These are phyloP conservation scores for Porites lobata DNA, from an alignment of 92 coral and sea anemone species.

Conservation along the genomic window DNA sequence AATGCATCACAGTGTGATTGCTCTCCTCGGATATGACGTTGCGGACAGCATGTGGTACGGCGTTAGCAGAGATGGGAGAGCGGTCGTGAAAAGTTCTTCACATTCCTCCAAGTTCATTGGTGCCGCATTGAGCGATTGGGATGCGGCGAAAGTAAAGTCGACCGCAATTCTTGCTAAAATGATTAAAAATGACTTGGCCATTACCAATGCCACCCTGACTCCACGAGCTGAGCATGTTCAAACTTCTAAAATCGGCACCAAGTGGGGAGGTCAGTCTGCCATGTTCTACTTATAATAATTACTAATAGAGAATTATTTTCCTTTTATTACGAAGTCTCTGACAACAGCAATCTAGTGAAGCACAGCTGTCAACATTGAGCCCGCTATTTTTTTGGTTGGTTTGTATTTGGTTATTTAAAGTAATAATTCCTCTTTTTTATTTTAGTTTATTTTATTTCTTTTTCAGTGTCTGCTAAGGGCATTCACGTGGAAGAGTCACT, in stretches of 20 bases:
- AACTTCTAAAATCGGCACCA: constrained; percentile 15
- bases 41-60: constrained; percentile 47
- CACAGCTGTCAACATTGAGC: too few relatives aligned
- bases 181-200: constrained; percentile 5
- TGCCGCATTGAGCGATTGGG: constrained; percentile 42
- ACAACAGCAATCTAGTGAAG: too few relatives aligned
- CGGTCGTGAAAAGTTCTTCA: constrained; percentile 53
- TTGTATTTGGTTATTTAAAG: too few relatives aligned
- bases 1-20: constrained; percentile 44
- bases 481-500: constrained; percentile 30
- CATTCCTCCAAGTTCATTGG: constrained; percentile 27
- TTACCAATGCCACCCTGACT: constrained; percentile 14
- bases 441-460: too few relatives aligned
- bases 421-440: too few relatives aligned
- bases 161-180: constrained; percentile 36
- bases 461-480: constrained; percentile 42
- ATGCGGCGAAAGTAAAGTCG: constrained; percentile 28
- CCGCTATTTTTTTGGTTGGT: too few relatives aligned
- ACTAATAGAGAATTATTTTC: too few relatives aligned
- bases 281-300: too few relatives aligned
- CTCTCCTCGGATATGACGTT: constrained; percentile 55
- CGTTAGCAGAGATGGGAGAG: constrained; percentile 37
- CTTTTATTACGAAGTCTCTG: too few relatives aligned
- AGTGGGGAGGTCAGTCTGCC: constrained; percentile 62
- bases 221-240: constrained; percentile 39